phyloP scores from a whole-genome alignment of 2,797 vertebrate genomes.

The Sarcoramphus papa region DNA sequence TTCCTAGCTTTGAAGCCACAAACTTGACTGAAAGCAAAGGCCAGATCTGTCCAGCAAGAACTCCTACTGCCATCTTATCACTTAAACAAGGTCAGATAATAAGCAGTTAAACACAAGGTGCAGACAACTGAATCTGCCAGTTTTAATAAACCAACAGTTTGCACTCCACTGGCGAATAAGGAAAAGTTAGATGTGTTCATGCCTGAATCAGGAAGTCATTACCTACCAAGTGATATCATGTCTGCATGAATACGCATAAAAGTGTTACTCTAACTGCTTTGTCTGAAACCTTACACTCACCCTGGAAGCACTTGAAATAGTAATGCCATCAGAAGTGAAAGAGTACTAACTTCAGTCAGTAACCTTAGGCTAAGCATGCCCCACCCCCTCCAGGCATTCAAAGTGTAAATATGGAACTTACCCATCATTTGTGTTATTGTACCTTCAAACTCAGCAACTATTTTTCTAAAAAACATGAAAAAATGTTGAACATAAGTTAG shows the following conservation, averaged over 20 bases:
- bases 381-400: neutral
- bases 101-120: neutral
- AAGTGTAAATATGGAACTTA: constrained; percentile 48
- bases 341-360: neutral
- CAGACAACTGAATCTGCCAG: neutral
- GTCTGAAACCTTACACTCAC: neutral
- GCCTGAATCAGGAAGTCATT: neutral
- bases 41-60: neutral
- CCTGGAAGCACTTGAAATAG: neutral
- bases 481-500: neutral
- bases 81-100: neutral
- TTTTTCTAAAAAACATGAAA: constrained; percentile 74
- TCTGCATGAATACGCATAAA: neutral
- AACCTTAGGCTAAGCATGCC: neutral
- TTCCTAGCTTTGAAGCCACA: neutral
- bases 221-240: neutral
- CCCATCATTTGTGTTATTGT: constrained; percentile 81
- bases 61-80: neutral
- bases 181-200: neutral
- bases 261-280: too few species aligned
- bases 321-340: neutral
- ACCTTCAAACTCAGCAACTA: constrained; percentile 84
- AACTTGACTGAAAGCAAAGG: neutral
- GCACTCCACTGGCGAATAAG: neutral
- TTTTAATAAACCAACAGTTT: neutral